These are phyloP conservation scores for Elegia similella DNA, from an alignment of 2,888 invertebrate genomes.

Conservation along the genomic window DNA sequence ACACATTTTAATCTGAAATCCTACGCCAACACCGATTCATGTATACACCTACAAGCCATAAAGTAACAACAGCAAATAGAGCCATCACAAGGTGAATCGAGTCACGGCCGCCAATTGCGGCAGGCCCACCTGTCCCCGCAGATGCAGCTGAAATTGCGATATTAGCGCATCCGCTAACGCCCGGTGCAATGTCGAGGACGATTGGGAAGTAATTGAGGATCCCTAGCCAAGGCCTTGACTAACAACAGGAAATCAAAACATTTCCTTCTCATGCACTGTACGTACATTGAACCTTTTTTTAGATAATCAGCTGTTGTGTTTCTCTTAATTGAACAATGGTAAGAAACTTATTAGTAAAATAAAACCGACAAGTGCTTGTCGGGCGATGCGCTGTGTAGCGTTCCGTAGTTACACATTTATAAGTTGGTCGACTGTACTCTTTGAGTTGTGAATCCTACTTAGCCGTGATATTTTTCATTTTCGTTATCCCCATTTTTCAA, in stretches of 20 bases:
- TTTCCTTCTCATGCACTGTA: too few species aligned
- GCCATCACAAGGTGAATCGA: conserved; percentile 60
- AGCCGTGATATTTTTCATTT: too few species aligned
- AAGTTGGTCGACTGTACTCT: too few species aligned
- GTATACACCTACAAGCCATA: neutral
- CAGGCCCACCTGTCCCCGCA: conserved; percentile 48
- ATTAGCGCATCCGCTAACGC: conserved; percentile 66
- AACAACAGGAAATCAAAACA: neutral
- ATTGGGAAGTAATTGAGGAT: conserved; percentile 12
- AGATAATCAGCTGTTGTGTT: too few species aligned
- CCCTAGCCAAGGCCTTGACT: conserved; percentile 1
- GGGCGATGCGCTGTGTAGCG: too few species aligned
- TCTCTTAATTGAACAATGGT: too few species aligned
- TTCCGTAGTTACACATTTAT: too few species aligned
- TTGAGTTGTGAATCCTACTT: too few species aligned
- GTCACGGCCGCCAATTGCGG: conserved; percentile 63
- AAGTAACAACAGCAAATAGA: conserved; percentile 7
- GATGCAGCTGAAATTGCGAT: conserved; percentile 57
- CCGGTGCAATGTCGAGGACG: conserved; percentile 66
- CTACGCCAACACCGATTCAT: neutral
- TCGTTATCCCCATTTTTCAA: too few species aligned
- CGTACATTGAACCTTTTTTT: too few species aligned
- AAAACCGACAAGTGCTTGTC: too few species aligned
- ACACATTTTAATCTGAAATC: neutral
- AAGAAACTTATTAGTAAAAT: too few species aligned